These are phyloP conservation scores for Cromileptes altivelis DNA, from an alignment of 2,113 vertebrate genomes.

Conservation along the genomic window DNA sequence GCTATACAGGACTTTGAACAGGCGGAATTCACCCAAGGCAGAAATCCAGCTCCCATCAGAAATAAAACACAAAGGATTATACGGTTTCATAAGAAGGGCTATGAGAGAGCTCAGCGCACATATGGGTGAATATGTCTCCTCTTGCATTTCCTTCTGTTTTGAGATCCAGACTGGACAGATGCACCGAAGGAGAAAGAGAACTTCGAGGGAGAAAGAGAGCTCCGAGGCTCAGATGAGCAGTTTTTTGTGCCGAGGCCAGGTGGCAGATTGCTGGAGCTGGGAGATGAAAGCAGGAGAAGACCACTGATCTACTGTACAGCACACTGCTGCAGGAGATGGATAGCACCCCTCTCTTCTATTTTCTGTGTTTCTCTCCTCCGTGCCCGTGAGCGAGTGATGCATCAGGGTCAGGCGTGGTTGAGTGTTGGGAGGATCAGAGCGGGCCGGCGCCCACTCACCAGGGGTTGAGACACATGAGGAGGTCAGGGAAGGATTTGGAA, in stretches of 20 bases:
- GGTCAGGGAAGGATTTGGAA: slow-evolving; percentile 41
- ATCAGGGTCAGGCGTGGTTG: slow-evolving; percentile 71
- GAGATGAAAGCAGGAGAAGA: slow-evolving; percentile 76
- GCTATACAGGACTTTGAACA: slow-evolving; percentile 34
- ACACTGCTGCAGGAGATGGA: slow-evolving; percentile 65
- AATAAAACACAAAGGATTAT: slow-evolving; percentile 42
- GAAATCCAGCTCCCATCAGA: slow-evolving; percentile 32
- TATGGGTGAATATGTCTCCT: not conserved
- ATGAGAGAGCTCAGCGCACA: not conserved
- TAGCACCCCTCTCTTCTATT: slow-evolving; percentile 60
- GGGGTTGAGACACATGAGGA: slow-evolving; percentile 29
- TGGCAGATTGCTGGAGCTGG: slow-evolving; percentile 69
- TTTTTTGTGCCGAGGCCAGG: slow-evolving; percentile 63
- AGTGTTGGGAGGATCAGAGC: slow-evolving; percentile 68
- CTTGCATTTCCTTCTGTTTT: slow-evolving; percentile 12
- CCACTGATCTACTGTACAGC: slow-evolving; percentile 66
- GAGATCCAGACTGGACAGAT: slow-evolving; percentile 38
- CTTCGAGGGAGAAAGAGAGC: slow-evolving; percentile 27
- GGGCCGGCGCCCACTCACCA: slow-evolving; percentile 60
- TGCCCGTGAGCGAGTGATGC: slow-evolving; percentile 73
- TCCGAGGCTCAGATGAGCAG: slow-evolving; percentile 47
- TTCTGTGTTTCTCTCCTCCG: slow-evolving; percentile 52
- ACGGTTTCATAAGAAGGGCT: slow-evolving; percentile 37
- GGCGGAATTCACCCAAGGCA: slow-evolving; percentile 27
- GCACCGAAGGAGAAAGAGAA: slow-evolving; percentile 20